A percentile compares a stretch with the other conserved stretches of the same genome.
phyloP scores from a whole-genome alignment of 2,797 vertebrate species.

The Xiphorhynchus erythropygius region DNA sequence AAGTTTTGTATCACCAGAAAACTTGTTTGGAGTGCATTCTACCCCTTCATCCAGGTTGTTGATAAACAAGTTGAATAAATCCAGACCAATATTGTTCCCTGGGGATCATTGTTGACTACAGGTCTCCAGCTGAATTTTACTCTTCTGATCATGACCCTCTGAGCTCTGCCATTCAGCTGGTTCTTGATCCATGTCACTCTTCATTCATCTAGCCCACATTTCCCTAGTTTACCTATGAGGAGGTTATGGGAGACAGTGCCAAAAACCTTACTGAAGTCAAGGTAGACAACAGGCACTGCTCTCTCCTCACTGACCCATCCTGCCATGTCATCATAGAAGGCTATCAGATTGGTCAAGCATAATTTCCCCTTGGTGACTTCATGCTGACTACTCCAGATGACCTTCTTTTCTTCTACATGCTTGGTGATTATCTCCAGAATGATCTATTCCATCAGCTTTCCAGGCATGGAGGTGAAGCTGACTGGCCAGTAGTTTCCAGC shows the following conservation, averaged over 20 bases:
- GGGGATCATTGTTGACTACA: rapidly evolving
- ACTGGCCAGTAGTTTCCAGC: too few species aligned
- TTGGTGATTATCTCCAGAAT: too few species aligned
- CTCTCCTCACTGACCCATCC: not conserved
- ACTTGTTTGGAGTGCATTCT: not conserved
- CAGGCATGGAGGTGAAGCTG: too few species aligned
- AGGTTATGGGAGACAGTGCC: not conserved
- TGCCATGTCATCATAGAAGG: not conserved
- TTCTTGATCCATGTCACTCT: not conserved
- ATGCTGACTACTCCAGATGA: not conserved
- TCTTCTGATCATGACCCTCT: not conserved
- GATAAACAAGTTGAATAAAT: not conserved
- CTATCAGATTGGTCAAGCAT: not conserved
- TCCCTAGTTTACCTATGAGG: not conserved
- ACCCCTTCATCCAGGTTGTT: not conserved
- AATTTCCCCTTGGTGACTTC: not conserved
- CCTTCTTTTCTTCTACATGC: not conserved
- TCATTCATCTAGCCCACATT: not conserved
- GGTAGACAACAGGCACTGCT: not conserved
- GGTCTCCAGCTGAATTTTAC: not conserved
- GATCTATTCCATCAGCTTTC: too few species aligned
- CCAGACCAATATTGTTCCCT: not conserved
- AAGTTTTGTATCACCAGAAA: not conserved
- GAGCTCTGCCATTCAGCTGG: not conserved
- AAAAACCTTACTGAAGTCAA: not conserved